A percentile compares a stretch with the other conserved stretches of the same genome.
These are phyloP conservation scores for Delphinus delphis DNA, from an alignment of 2,113 vertebrate genomes.

Conservation along the genomic window DNA sequence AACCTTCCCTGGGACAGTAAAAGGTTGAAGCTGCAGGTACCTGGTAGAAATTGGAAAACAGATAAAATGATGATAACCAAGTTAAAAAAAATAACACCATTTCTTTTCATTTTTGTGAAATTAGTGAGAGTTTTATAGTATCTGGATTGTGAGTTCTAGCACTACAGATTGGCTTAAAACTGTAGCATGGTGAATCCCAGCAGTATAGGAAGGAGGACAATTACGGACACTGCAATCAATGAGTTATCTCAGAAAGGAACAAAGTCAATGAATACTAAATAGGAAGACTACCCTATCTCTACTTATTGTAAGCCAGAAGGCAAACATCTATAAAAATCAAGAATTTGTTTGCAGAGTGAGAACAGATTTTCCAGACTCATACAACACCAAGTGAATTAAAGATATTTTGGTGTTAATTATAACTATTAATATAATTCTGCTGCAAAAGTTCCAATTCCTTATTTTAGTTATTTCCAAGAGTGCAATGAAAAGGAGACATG, in stretches of 20 bases:
- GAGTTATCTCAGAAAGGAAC: background rate
- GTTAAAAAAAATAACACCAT: background rate
- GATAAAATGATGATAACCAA: background rate
- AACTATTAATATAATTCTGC: background rate
- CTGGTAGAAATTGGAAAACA: background rate
- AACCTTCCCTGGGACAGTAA: background rate
- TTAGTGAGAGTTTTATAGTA: background rate
- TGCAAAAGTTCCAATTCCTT: background rate
- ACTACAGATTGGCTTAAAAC: background rate
- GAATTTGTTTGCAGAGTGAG: background rate
- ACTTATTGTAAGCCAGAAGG: background rate
- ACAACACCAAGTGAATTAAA: background rate
- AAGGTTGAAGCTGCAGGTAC: background rate
- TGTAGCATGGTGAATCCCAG: background rate
- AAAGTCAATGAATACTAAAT: background rate
- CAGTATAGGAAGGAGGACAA: background rate
- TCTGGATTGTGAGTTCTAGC: background rate
- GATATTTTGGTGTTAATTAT: slow-evolving; percentile 22
- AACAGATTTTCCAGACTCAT: background rate
- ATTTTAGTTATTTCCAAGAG: slow-evolving; percentile 44
- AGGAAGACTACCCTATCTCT: background rate
- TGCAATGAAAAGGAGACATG: background rate
- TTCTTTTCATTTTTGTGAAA: background rate
- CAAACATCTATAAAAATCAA: background rate
- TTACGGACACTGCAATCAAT: background rate